phyloP scores from a whole-genome alignment of 2,888 invertebrate genomes.

The Griposia aprilina region DNA sequence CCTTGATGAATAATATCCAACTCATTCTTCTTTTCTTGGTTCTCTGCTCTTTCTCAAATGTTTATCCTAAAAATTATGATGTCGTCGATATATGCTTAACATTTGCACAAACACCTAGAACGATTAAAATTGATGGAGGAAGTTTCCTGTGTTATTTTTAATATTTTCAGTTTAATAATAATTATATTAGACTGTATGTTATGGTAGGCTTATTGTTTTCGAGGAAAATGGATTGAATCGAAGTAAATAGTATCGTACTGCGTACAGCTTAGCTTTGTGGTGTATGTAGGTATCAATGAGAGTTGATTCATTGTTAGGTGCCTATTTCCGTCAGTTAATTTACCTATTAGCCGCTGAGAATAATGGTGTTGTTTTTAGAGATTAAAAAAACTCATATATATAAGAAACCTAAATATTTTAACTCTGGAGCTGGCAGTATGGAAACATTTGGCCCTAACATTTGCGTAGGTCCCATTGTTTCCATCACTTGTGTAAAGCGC shows the following conservation, averaged over 20 bases:
- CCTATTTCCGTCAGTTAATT: conserved; percentile 27
- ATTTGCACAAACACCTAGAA: conserved; percentile 14
- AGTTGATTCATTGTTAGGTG: conserved; percentile 23
- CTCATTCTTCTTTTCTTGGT: conserved; percentile 13
- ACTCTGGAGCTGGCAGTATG: conserved; percentile 67
- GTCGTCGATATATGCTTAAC: conserved; percentile 19
- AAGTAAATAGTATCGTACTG: background rate
- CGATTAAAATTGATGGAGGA: conserved; percentile 16
- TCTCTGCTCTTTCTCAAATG: conserved; percentile 34
- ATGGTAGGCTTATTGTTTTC: conserved; percentile 3
- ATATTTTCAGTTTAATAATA: background rate
- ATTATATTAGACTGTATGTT: background rate
- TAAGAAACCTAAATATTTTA: conserved; percentile 48
- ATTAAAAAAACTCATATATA: conserved; percentile 11
- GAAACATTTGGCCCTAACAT: conserved; percentile 72
- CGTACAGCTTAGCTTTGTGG: background rate
- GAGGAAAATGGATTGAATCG: conserved; percentile 16
- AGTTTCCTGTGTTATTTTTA: conserved; percentile 19
- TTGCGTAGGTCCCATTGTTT: conserved; percentile 62
- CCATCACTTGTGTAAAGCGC: conserved; percentile 77
- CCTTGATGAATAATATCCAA: conserved; percentile 5
- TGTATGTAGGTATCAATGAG: conserved; percentile 24
- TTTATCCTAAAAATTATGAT: conserved; percentile 40
- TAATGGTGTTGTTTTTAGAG: conserved; percentile 4
- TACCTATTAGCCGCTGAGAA: conserved; percentile 4